A percentile compares a stretch with the other conserved stretches of the same genome.
Evolutionary conservation across 2,797 vertebrate genomes (phyloP).

Genomic region (Odontamblyopus lacepedii): DNA sequence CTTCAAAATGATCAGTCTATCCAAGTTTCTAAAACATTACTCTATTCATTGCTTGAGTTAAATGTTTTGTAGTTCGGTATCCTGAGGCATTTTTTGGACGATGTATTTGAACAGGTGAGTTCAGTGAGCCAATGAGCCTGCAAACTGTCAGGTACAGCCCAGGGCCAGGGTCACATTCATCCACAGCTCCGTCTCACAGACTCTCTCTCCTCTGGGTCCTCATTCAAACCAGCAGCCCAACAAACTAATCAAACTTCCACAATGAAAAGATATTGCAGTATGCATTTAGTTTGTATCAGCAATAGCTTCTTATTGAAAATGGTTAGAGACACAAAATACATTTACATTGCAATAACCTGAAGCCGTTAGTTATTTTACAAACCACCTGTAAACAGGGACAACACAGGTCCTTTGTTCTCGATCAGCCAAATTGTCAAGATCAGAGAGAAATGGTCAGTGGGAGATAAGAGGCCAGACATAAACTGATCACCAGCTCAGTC

Average conservation of each 20-base stretch:
- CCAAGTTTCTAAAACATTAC: background rate
- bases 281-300: background rate
- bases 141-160: constrained; percentile 49
- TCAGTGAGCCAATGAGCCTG: constrained; percentile 40
- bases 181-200: background rate
- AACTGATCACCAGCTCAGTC: constrained; percentile 9
- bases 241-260: background rate
- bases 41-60: background rate
- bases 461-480: constrained; percentile 6
- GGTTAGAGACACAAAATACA: background rate
- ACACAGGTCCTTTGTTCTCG: background rate
- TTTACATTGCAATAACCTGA: background rate
- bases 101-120: constrained; percentile 62
- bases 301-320: background rate
- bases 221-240: background rate
- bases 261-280: background rate
- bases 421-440: background rate
- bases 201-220: background rate
- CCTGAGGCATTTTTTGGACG: background rate
- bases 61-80: background rate
- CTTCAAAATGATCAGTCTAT: background rate
- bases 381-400: constrained; percentile 1
- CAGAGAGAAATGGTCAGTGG: background rate
- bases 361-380: background rate
- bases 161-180: constrained; percentile 37